phyloP scores from a whole-genome alignment of 1,140 invertebrate species.

The Platyura marginata region DNA sequence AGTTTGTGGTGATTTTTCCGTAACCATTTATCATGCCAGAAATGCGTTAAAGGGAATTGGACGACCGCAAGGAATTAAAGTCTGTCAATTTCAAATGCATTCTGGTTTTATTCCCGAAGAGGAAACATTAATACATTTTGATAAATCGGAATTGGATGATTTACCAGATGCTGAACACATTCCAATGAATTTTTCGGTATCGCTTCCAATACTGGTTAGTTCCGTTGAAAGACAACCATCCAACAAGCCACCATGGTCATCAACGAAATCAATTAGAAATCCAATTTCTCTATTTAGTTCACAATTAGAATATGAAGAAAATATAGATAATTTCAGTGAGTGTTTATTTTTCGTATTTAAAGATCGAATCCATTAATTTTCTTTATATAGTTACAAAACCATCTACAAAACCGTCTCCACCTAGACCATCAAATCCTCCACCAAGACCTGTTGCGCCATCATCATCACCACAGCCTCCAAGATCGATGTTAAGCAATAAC shows the following conservation, averaged over 20 bases:
- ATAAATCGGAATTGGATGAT: conserved; percentile 60
- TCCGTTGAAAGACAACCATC: conserved; percentile 40
- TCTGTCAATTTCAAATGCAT: conserved; percentile 74
- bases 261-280: conserved; percentile 33
- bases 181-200: conserved; percentile 51
- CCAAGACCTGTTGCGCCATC: neutral
- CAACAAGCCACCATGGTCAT: conserved; percentile 57
- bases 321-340: conserved; percentile 57
- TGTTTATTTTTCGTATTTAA: conserved; percentile 3
- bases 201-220: conserved; percentile 53
- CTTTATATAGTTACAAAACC: conserved; percentile 17
- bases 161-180: conserved; percentile 65
- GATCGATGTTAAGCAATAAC: too few species aligned
- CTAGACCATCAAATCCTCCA: conserved; percentile 9
- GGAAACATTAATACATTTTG: conserved; percentile 53
- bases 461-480: conserved; percentile 10
- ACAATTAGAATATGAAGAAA: conserved; percentile 66
- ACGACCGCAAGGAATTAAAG: conserved; percentile 68
- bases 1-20: conserved; percentile 67
- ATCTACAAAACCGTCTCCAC: conserved; percentile 5
- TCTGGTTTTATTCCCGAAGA: conserved; percentile 65
- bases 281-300: conserved; percentile 54
- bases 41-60: conserved; percentile 66
- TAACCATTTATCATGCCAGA: conserved; percentile 69
- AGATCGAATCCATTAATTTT: conserved; percentile 1